Percentiles rank a stretch among this genome's conserved stretches.
Evolutionary conservation across 2,797 vertebrate genomes (phyloP).

Genomic region (Luscinia luscinia): DNA sequence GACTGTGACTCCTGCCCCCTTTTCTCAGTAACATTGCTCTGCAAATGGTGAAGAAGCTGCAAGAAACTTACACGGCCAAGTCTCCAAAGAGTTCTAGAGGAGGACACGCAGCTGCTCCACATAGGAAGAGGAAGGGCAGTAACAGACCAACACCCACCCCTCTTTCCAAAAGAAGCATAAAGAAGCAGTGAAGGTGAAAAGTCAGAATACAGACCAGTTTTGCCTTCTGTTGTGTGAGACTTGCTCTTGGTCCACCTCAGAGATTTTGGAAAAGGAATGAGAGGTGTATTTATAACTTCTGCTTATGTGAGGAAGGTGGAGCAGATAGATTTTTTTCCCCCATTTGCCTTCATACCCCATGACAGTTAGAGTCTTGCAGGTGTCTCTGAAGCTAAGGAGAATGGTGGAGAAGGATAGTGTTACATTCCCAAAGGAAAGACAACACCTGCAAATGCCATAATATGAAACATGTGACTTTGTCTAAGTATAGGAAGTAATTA

Average conservation of each 20-base stretch:
- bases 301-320: background rate
- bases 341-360: background rate
- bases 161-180: background rate
- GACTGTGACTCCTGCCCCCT: background rate
- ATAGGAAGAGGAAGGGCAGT: background rate
- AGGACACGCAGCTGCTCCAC: background rate
- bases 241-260: background rate
- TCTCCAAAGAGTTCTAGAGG: background rate
- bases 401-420: background rate
- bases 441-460: background rate
- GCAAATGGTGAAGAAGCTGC: background rate
- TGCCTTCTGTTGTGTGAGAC: background rate
- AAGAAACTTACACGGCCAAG: background rate
- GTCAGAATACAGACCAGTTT: rapidly evolving
- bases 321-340: background rate
- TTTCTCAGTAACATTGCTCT: background rate
- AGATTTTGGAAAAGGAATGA: background rate
- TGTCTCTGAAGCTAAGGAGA: background rate
- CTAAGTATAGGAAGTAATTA: background rate
- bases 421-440: background rate
- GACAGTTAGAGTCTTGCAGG: background rate
- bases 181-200: background rate
- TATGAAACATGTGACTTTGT: background rate
- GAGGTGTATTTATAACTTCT: background rate
- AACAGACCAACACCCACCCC: background rate